Base-by-base conservation (phyloP, 2,888 invertebrate species). In the Volucella zonaria region DNA sequence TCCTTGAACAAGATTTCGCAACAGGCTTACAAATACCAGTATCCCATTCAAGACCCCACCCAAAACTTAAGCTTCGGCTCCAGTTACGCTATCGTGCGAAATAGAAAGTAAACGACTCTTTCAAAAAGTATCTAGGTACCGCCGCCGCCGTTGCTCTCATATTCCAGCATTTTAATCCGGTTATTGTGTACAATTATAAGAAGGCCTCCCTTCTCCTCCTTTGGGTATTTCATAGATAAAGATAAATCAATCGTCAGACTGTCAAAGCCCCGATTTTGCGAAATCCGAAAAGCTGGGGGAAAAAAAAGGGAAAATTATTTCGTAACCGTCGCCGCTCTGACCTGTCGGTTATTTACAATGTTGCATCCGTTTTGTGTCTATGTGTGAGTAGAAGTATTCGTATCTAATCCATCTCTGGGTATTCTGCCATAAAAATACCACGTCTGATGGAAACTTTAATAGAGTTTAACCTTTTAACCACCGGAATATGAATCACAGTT, bases 391-490 rank as follows among this genome's bases (percentile, higher is more conserved):
- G 6, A 12, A 12, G 42, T 14, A 31, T 18, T 31, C 3, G 31
- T 54, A 62, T 62, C 62, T 31, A 31, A 31, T 31, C 31, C 6
- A 31, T 31, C 31, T 23, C 62, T 43, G 12, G 15, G 64, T 59
- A 62, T 73, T 74, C 40, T 49, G 38, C 38, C 45, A 23, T 23
- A 12, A 38, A 59, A 61, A 51, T 64, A 61, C 51, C 45, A 38
- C 10, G 43, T 79, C 59, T 52, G 40, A 42, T 61, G 42, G 42
- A 66, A 77, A 54, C 67, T 73, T 59, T 45, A 40, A 40, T 74
- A 68, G 56, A 49, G 73, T 77, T 78, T 68, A 82, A 78, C 82
- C 78, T 80, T 80, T 80, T 56, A 67, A 62, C 73, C 71, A 71
- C 59, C 71, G 49, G 77, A 82, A 77, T 78, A 68, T 82, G 82